Base-by-base conservation (phyloP, 2,888 invertebrate species). In the Zelleria hepariella region DNA sequence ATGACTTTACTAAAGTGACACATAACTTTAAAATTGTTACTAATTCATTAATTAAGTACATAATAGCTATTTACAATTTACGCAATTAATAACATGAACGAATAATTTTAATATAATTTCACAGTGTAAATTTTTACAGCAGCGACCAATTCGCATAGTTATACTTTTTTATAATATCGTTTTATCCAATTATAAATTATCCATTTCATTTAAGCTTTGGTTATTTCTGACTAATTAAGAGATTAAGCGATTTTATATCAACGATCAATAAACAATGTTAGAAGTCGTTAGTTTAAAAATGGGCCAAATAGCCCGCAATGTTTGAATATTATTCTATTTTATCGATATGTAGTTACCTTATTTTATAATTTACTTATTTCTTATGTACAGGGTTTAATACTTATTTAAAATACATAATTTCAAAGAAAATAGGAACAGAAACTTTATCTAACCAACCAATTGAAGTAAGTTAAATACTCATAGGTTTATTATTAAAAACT, bases 1-100 rank as follows among this genome's bases (percentile, higher is more conserved):
- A 84, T 85, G 83, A 71, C 67, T 65, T 66, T 59, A 58, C 32
- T 51, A 65, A 71, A 64, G 69, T 69, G 63, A 78, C n/a, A n/a
- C n/a, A n/a, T n/a, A 78, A 82, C 62, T 81, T 83, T 78, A 82
- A 23, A 59, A 56, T 59, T 59, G 58, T 23, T 53, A 1, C 10
- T n/a, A 51, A 18, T 24, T 21, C 18, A 51, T n/a, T 58, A 54
- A 27, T 57, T 51, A 57, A 56, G 55, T 61, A 62, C 61, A 62
- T 15, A 42, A 42, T 42, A 42, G 15, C 3, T 42, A 42, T 42
- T 42, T 42, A 42, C 15, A 42, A 15, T 51, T 51, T 51, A 51
- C 21, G 51, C 8, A 5, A 10, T 21, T 7, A 51, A 7, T 21
- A 42, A 42, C 61, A 62, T 61, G 57, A 62, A 62, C 62, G 56